These are phyloP conservation scores for Vireo griseus DNA, from an alignment of 2,797 vertebrate genomes.

Conservation along the genomic window DNA sequence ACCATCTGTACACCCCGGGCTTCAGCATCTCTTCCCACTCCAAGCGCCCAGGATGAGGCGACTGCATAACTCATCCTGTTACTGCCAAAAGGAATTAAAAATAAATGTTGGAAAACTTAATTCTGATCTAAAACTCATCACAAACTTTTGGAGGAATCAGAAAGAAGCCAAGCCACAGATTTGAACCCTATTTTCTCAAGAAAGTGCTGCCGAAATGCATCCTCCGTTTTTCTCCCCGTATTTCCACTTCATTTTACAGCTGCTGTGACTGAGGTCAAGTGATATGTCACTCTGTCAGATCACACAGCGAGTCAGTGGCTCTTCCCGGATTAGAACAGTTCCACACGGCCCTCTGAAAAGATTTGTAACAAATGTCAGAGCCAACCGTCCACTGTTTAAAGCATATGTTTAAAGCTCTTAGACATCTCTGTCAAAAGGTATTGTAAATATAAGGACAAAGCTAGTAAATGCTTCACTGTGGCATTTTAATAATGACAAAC, in stretches of 20 bases:
- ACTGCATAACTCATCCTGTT: accelerated
- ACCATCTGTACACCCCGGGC: background rate
- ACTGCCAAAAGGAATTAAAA: background rate
- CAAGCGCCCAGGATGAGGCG: accelerated
- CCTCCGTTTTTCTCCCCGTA: background rate
- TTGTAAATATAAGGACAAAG: conserved; percentile 65
- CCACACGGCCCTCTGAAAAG: conserved; percentile 60
- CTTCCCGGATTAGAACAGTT: conserved; percentile 66
- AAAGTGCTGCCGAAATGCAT: background rate
- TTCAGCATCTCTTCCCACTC: background rate
- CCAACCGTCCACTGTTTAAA: conserved; percentile 41
- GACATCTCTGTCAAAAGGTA: conserved; percentile 69
- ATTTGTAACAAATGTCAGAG: conserved; percentile 64
- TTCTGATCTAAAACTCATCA: background rate
- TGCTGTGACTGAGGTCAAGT: conserved; percentile 64
- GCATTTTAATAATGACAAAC: conserved; percentile 8
- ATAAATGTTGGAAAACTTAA: background rate
- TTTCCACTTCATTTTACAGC: conserved; percentile 45
- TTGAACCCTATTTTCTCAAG: background rate
- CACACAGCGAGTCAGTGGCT: conserved; percentile 65
- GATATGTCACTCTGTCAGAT: conserved; percentile 71
- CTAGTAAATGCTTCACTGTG: conserved; percentile 10
- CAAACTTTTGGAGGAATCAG: background rate
- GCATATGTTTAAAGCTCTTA: conserved; percentile 61
- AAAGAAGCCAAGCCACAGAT: background rate